phyloP scores from a whole-genome alignment of 2,888 invertebrate species.

The Ypsolopha scabrella region DNA sequence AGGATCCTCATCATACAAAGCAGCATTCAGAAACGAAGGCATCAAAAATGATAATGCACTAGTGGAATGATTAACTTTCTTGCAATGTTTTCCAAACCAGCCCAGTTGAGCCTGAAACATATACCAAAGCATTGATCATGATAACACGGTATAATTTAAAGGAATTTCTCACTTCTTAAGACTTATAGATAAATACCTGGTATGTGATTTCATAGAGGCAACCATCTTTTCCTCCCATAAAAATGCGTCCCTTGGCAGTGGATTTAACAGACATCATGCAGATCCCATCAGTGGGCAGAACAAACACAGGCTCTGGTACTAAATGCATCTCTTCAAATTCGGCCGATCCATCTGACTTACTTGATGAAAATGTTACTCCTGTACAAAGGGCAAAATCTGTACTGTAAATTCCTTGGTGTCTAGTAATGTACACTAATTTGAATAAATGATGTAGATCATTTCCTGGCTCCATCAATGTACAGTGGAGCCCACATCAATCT shows the following conservation, averaged over 20 bases:
- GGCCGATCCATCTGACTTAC: constrained; percentile 51
- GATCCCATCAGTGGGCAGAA: constrained; percentile 90
- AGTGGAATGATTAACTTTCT: constrained; percentile 94
- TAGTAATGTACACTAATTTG: too few species aligned
- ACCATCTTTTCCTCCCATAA: constrained; percentile 95
- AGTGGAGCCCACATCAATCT: too few species aligned
- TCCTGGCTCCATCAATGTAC: too few species aligned
- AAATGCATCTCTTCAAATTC: constrained; percentile 85
- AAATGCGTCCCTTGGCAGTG: constrained; percentile 87
- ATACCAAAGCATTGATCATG: background rate
- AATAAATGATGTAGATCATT: too few species aligned
- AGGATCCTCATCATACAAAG: constrained; percentile 89
- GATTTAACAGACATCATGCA: constrained; percentile 86
- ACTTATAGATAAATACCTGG: constrained; percentile 71
- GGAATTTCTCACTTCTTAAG: background rate
- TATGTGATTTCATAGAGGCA: constrained; percentile 95
- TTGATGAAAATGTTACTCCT: constrained; percentile 70
- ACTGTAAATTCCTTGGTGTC: too few species aligned
- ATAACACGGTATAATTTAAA: background rate
- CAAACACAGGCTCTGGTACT: constrained; percentile 94
- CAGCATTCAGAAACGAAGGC: constrained; percentile 89
- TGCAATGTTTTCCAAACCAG: constrained; percentile 96
- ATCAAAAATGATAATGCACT: constrained; percentile 88
- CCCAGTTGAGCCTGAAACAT: constrained; percentile 78
- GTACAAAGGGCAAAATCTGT: background rate